Conservation (phyloP, 2,113 vertebrate species). For the Oceanites oceanicus region DNA sequence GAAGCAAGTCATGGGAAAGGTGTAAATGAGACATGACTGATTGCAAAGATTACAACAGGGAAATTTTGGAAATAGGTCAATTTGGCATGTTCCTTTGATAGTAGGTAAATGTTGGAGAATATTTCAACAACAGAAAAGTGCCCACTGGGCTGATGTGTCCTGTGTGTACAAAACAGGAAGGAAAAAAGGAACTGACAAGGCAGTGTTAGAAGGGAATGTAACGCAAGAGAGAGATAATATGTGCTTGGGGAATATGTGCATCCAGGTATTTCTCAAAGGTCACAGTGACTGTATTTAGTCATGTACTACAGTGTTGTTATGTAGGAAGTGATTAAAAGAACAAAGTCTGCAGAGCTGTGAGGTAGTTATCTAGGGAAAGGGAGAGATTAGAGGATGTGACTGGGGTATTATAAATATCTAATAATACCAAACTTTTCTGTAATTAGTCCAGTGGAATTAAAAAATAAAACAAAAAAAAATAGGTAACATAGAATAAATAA, state of each 20-base stretch:
- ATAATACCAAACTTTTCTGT: constrained; percentile 11
- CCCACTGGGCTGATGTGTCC: background rate
- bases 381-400: constrained; percentile 59
- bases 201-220: background rate
- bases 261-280: background rate
- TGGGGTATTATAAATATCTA: constrained; percentile 53
- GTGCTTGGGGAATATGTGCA: background rate
- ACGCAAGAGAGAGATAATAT: background rate
- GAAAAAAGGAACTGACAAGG: background rate
- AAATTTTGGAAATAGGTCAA: background rate
- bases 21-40: background rate
- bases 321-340: constrained; percentile 47
- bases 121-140: background rate
- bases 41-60: background rate
- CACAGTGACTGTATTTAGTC: background rate
- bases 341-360: constrained; percentile 24
- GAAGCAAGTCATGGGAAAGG: background rate
- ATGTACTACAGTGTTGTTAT: background rate
- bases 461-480: background rate
- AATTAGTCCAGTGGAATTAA: constrained; percentile 37
- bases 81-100: background rate
- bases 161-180: background rate
- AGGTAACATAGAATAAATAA: constrained; percentile 1
- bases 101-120: background rate
- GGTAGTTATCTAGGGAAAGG: background rate